Percentiles rank a stretch among this genome's conserved stretches.
These are phyloP conservation scores for Egretta garzetta DNA, from an alignment of 2,113 vertebrate species.

Conservation along the genomic window DNA sequence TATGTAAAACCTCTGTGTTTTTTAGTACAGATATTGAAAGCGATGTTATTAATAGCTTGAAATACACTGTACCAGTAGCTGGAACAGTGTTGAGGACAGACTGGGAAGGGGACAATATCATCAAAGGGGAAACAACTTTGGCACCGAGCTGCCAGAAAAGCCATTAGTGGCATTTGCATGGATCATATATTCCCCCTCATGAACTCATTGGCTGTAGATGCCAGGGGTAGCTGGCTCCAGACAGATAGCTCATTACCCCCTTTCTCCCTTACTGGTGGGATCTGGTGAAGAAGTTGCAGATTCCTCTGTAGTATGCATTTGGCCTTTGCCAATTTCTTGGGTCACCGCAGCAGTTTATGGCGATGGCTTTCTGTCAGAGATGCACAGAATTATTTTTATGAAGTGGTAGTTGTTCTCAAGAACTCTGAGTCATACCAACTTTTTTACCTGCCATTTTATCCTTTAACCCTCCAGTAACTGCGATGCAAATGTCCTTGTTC, in stretches of 20 bases:
- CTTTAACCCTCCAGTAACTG: neutral
- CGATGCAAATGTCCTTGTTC: neutral
- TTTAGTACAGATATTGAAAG: neutral
- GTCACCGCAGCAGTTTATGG: neutral
- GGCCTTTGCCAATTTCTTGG: neutral
- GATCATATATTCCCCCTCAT: neutral
- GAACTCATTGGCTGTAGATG: neutral
- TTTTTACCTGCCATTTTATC: neutral
- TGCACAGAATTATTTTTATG: neutral
- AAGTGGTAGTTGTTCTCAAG: neutral
- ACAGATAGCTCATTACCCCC: neutral
- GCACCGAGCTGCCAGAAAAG: neutral
- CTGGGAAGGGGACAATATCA: neutral
- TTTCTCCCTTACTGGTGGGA: neutral
- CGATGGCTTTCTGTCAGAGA: neutral
- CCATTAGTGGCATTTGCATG: neutral
- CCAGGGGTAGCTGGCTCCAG: neutral
- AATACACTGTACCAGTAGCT: neutral
- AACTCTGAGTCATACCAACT: neutral
- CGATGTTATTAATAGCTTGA: neutral
- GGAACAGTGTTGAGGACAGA: neutral
- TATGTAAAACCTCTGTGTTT: neutral
- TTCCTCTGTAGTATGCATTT: neutral
- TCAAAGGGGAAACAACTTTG: neutral
- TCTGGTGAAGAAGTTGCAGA: neutral